Evolutionary conservation across 1,140 invertebrate genomes (phyloP).

Genomic region (Zaprionus ghesquierei): DNA sequence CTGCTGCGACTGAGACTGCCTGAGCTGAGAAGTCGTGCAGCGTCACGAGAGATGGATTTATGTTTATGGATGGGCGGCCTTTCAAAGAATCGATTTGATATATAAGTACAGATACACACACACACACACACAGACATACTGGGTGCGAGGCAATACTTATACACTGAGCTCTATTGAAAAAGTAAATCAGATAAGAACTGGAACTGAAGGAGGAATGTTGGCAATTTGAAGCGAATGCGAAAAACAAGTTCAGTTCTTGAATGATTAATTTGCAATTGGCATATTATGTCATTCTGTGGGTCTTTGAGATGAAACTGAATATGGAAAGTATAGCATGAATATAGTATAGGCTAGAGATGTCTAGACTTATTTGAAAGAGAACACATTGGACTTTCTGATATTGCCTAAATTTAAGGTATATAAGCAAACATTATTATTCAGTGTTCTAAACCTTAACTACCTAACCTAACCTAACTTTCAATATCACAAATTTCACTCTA

Average conservation of each 20-base stretch:
- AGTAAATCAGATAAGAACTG: slow-evolving; percentile 36
- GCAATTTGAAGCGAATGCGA: neutral
- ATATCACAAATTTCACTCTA: too few relatives aligned
- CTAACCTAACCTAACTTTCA: too few relatives aligned
- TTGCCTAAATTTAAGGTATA: too few relatives aligned
- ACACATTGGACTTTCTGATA: too few relatives aligned
- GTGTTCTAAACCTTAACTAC: too few relatives aligned
- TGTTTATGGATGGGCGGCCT: slow-evolving; percentile 44
- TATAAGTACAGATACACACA: slow-evolving; percentile 9
- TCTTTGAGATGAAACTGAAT: neutral
- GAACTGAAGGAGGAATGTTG: slow-evolving; percentile 16
- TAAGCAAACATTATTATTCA: too few relatives aligned
- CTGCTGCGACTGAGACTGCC: neutral
- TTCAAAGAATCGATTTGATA: slow-evolving; percentile 41
- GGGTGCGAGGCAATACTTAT: neutral
- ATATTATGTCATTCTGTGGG: slow-evolving; percentile 2
- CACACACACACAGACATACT: slow-evolving; percentile 5
- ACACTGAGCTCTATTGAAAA: slow-evolving; percentile 21
- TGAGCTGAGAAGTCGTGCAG: slow-evolving; percentile 3
- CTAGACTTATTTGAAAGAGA: too few relatives aligned
- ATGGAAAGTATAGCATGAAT: neutral
- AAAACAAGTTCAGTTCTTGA: slow-evolving; percentile 19
- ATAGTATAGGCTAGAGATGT: neutral
- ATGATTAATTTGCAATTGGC: slow-evolving; percentile 7
- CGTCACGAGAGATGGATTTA: slow-evolving; percentile 40